These are phyloP conservation scores for Paratilapia polleni DNA, from an alignment of 2,113 vertebrate genomes.

Conservation along the genomic window DNA sequence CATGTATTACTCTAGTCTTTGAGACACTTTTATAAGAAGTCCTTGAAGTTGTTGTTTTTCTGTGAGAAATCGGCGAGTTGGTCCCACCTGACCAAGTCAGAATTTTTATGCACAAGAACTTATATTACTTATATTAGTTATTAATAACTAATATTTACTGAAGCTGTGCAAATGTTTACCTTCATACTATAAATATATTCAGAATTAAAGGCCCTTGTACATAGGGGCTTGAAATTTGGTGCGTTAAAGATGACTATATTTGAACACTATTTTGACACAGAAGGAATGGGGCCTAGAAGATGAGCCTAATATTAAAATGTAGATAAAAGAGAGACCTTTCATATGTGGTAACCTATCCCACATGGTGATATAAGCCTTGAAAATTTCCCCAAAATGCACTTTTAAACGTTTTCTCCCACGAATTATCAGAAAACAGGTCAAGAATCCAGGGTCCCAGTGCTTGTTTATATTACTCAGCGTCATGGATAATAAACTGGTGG, in stretches of 20 bases:
- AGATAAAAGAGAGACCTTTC: neutral
- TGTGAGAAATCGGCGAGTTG: neutral
- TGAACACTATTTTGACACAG: neutral
- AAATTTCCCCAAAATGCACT: neutral
- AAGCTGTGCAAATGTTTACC: neutral
- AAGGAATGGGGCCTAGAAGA: neutral
- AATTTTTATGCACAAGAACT: neutral
- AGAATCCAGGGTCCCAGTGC: rapidly evolving
- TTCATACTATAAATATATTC: too few species aligned
- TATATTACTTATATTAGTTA: too few species aligned
- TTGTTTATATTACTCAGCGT: neutral
- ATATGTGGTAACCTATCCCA: neutral
- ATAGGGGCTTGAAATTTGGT: too few species aligned
- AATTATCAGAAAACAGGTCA: neutral
- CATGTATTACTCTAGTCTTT: neutral
- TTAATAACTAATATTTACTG: too few species aligned
- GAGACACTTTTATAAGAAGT: neutral
- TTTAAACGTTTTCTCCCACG: neutral
- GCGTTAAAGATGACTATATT: neutral
- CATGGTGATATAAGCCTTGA: neutral
- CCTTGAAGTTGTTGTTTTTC: neutral
- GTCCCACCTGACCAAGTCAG: neutral
- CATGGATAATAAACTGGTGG: neutral
- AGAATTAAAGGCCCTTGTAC: too few species aligned
- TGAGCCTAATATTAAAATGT: too few species aligned